These are phyloP conservation scores for Zapus hudsonius DNA, from an alignment of 2,113 vertebrate genomes.

Conservation along the genomic window DNA sequence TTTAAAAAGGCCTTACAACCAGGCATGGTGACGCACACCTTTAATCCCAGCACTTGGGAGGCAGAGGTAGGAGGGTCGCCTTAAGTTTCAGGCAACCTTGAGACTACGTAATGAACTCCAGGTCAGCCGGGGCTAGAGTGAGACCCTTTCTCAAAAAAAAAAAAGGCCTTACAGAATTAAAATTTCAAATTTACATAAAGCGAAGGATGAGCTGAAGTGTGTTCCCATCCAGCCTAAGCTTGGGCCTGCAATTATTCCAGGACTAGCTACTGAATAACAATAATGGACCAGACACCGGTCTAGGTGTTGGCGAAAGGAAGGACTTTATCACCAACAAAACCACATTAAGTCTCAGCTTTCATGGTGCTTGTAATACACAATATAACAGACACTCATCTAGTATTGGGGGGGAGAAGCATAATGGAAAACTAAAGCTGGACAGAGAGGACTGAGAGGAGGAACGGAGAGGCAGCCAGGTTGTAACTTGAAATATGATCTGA, in stretches of 20 bases:
- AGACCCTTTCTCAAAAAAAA: too few species aligned
- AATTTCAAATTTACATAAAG: too few species aligned
- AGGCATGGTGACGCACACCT: too few species aligned
- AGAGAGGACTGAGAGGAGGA: background rate
- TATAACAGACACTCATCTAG: too few species aligned
- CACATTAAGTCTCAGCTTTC: background rate
- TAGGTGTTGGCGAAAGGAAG: background rate
- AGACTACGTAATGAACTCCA: too few species aligned
- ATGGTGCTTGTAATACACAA: background rate
- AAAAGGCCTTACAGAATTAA: too few species aligned
- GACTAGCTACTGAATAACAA: background rate
- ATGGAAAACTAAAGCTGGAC: background rate
- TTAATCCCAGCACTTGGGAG: too few species aligned
- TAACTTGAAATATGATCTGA: conserved; percentile 4
- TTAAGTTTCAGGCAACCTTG: too few species aligned
- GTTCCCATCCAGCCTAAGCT: background rate
- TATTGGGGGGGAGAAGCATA: background rate
- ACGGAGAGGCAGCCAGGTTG: background rate
- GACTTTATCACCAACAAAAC: background rate
- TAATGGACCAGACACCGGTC: background rate
- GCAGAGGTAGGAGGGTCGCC: too few species aligned
- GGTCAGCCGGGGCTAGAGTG: too few species aligned
- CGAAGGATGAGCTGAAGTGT: background rate
- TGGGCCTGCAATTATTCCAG: background rate
- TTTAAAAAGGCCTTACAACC: too few species aligned